Percentiles rank a stretch among this genome's conserved stretches.
Conservation (phyloP, 2,113 vertebrate species). For the Eulemur rufifrons region DNA sequence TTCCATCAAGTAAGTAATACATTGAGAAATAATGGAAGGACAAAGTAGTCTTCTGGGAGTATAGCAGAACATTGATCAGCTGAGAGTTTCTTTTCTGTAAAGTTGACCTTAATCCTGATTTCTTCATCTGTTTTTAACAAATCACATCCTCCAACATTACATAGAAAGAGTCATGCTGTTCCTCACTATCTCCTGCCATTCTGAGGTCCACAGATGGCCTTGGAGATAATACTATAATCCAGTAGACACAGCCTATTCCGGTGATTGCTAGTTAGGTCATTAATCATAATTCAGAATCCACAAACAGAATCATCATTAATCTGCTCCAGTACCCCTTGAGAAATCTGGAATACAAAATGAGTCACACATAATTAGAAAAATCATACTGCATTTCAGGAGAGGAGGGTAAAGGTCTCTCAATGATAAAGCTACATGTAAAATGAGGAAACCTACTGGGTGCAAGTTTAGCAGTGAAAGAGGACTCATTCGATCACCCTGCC, state of each 20-base stretch:
- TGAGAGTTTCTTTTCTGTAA: slow-evolving; percentile 7
- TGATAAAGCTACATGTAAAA: background rate
- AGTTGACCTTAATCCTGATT: background rate
- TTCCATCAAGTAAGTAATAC: background rate
- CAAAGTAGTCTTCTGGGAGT: background rate
- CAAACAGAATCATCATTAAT: slow-evolving; percentile 32
- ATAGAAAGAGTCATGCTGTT: background rate
- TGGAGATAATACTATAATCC: background rate
- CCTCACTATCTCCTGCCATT: background rate
- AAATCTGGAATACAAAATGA: slow-evolving; percentile 26
- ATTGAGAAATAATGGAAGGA: background rate
- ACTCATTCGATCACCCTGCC: background rate
- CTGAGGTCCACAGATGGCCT: background rate
- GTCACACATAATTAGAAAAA: slow-evolving; percentile 34
- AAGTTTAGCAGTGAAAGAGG: background rate
- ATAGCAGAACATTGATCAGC: background rate
- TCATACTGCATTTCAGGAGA: background rate
- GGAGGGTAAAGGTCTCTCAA: background rate
- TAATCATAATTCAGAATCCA: slow-evolving; percentile 29
- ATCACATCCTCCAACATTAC: background rate
- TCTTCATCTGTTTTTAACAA: slow-evolving; percentile 39
- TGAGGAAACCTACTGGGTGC: background rate
- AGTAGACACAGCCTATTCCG: background rate
- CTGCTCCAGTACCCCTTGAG: background rate
- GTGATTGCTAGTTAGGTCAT: background rate